A percentile compares a stretch with the other conserved stretches of the same genome.
Evolutionary conservation across 2,113 vertebrate genomes (phyloP).

Genomic region (Periophthalmus modestus): DNA sequence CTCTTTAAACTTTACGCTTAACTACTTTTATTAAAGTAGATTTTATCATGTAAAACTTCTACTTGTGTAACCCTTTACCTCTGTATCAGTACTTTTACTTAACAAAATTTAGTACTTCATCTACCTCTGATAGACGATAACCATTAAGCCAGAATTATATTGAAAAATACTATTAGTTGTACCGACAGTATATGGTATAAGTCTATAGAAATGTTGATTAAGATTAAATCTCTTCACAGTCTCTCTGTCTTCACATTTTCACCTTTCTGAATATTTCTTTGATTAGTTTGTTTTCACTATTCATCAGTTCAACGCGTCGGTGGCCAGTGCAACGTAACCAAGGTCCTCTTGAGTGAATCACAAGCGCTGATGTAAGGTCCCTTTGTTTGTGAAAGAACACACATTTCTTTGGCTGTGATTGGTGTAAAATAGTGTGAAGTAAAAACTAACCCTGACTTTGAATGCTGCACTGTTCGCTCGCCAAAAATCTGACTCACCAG

Average conservation of each 20-base stretch:
- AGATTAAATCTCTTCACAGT: too few species aligned
- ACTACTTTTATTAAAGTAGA: too few species aligned
- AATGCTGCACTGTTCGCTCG: constrained; percentile 23
- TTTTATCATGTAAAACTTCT: too few species aligned
- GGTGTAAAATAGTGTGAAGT: constrained; percentile 46
- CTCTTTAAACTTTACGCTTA: too few species aligned
- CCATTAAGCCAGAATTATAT: too few species aligned
- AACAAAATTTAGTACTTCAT: too few species aligned
- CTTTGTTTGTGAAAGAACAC: constrained; percentile 50
- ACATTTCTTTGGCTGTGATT: constrained; percentile 46
- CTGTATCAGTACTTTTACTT: too few species aligned
- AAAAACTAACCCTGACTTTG: constrained; percentile 66
- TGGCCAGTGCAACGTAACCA: constrained; percentile 32
- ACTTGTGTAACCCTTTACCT: too few species aligned
- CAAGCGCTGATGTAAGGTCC: constrained; percentile 43
- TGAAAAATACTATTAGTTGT: too few species aligned
- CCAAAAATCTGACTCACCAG: constrained; percentile 37
- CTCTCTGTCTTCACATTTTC: background rate
- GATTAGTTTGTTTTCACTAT: constrained; percentile 5
- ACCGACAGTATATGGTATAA: too few species aligned
- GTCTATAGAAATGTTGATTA: too few species aligned
- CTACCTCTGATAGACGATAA: too few species aligned
- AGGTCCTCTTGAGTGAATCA: constrained; percentile 51
- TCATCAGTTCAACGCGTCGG: background rate
- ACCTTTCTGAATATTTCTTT: background rate